Base-by-base conservation (phyloP, 2,888 invertebrate genomes). In the Seira musarum region DNA sequence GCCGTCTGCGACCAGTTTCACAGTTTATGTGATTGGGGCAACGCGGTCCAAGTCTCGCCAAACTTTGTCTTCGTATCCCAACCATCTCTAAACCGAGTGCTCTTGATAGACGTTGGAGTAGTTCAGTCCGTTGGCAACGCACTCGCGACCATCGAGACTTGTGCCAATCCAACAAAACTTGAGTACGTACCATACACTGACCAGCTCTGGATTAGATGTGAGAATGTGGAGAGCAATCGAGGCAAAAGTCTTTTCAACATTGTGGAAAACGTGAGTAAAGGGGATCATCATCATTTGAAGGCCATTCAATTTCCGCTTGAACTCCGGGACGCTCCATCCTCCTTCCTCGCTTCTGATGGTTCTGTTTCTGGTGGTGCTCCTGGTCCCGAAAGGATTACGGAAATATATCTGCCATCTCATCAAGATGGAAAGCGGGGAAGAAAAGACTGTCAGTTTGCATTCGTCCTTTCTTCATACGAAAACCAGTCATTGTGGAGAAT, bases 31-130 rank as follows among this genome's bases (percentile, higher is more conserved):
- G 91, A 91, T 66, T 94, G 94, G 94, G 93, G 93, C 2, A 90
- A 91, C 15, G 93, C 93, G n/a, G 92, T 93, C 83, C 93, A 93
- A 87, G 93, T 94, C 1, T 92, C 92, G 63, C 92, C 93, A 88
- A 90, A 92, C 82, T 93, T 93, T 88, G 92, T 94, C 30, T 94
- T 93, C 88, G 92, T 92, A 19, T 92, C 92, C 1, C 94, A 94
- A 88, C 93, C 94, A 10, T 90, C 90, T 80, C 90, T 92, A 84
- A 92, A 93, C 89, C 89, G 94, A 67, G 91, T 94, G 61, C 89
- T 94, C 35, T 92, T 94, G 69, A 92, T 94, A 21, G 79, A 79
- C 49, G 72, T 72, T 30, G 77, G 77, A 46, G 72, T 72, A 67
- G 67, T 66, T 6, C 72, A 73, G 15, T 63, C 72, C 17, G 68